A percentile compares a stretch with the other conserved stretches of the same genome.
Evolutionary conservation across 2,113 vertebrate species (phyloP).

Genomic region (Girardinichthys multiradiatus): DNA sequence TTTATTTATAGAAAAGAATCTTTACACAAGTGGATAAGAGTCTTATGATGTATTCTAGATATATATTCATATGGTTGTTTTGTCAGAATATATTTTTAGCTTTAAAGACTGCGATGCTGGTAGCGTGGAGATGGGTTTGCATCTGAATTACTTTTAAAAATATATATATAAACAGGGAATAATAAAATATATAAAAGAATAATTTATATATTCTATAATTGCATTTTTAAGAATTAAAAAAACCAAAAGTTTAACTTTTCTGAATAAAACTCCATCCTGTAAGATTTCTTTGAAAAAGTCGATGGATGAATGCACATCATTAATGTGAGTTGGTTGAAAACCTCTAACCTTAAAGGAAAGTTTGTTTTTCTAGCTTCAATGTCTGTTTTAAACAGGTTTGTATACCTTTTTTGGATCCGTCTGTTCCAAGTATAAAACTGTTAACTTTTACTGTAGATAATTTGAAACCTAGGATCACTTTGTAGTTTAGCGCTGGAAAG

Average conservation of each 20-base stretch:
- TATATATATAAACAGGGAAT: neutral
- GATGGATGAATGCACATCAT: neutral
- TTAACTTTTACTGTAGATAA: neutral
- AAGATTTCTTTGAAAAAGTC: neutral
- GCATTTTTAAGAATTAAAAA: neutral
- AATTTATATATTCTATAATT: conserved; percentile 3
- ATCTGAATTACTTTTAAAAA: neutral
- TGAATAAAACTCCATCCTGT: neutral
- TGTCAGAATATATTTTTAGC: neutral
- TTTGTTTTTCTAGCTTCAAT: neutral
- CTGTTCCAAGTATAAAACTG: neutral
- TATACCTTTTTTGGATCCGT: neutral
- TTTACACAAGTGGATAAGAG: too few species aligned
- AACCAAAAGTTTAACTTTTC: neutral
- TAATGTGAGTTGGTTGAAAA: neutral
- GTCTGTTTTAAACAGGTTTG: neutral
- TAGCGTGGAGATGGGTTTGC: neutral
- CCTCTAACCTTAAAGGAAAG: neutral
- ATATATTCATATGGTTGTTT: neutral
- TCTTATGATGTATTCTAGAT: too few species aligned
- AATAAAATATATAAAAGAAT: neutral
- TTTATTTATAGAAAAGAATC: too few species aligned
- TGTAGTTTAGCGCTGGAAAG: neutral
- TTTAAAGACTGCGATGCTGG: neutral
- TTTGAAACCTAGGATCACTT: neutral